These are phyloP conservation scores for Alloscopus bannaensis DNA, from an alignment of 2,888 invertebrate genomes.

Conservation along the genomic window DNA sequence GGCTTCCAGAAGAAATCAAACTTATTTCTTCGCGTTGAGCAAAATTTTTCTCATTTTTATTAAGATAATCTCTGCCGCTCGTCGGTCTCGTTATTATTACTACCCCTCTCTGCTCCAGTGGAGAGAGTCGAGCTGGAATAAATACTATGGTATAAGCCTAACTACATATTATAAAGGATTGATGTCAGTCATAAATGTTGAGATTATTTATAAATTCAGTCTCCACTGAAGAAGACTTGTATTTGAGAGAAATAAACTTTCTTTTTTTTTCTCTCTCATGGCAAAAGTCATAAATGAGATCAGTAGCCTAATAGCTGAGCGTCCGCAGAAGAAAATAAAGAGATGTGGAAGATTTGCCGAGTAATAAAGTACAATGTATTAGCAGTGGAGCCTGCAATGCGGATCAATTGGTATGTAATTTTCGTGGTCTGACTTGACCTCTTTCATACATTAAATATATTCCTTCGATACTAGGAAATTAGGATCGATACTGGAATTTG, in stretches of 20 bases:
- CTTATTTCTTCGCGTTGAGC: too few relatives aligned
- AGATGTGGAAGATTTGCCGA: not conserved
- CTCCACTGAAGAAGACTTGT: slow-evolving; percentile 39
- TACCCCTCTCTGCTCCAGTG: too few relatives aligned
- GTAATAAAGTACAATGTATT: slow-evolving; percentile 27
- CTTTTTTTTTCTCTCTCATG: slow-evolving; percentile 15
- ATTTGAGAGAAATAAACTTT: slow-evolving; percentile 12
- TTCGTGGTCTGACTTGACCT: slow-evolving; percentile 56
- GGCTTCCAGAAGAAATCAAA: too few relatives aligned
- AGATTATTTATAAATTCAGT: slow-evolving; percentile 55
- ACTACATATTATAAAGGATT: slow-evolving; percentile 41
- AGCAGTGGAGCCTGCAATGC: slow-evolving; percentile 51
- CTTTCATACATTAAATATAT: slow-evolving; percentile 50
- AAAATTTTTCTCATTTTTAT: too few relatives aligned
- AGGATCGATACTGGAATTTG: slow-evolving; percentile 59
- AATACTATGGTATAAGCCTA: too few relatives aligned
- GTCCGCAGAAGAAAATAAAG: slow-evolving; percentile 42
- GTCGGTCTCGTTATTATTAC: too few relatives aligned
- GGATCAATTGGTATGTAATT: slow-evolving; percentile 60
- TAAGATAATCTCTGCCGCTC: too few relatives aligned
- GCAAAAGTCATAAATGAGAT: slow-evolving; percentile 40
- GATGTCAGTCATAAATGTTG: slow-evolving; percentile 49
- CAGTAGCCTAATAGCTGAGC: slow-evolving; percentile 16
- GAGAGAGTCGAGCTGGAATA: too few relatives aligned
- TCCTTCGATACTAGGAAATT: slow-evolving; percentile 34